Evolutionary conservation across 2,113 vertebrate genomes (phyloP), one percentile per base, ranked within the genome.

Genomic region (Tupaia chinensis): DNA sequence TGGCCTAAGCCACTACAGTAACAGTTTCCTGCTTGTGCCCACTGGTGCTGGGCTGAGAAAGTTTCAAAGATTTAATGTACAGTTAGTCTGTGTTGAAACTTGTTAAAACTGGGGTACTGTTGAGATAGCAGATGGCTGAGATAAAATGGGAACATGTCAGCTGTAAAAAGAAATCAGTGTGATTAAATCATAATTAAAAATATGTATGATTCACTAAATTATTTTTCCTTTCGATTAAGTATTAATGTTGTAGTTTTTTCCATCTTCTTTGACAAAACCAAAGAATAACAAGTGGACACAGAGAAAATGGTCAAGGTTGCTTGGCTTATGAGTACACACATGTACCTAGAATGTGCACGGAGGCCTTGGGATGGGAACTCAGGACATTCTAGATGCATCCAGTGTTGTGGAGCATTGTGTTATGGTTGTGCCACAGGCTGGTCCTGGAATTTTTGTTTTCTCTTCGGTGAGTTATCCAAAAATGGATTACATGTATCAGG

Each of bases 141-240:
- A 85, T 86, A 97, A 97, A 97, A 96, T 94, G 69, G 82, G 91
- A 97, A 93, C 44, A 11, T 66, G 69, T 92, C 81, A 94, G 56
- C 93, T 94, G 80, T 73, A 92, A 94, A 95, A 96, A 96, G 72
- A 95, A 95, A 90, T 88, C 72, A 93, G 0, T 89, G 68, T 82
- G 63, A 93, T 94, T 96, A 92, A 96, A 44, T 81, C 91, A 93
- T 91, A 96, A 93, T 95, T 95, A 61, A 96, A 97, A 95, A 95
- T 97, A 93, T 70, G 89, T 90, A 25, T 93, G 91, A 93, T 73
- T 97, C 95, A 95, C 91, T 60, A 79, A 95, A 93, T 56, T 96
- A 56, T 74, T 96, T 96, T 96, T 95, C 63, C n/a, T 96, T 91
- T 74, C 74, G 60, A 32, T 85, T 94, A 86, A 63, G 74, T 94